Evolutionary conservation across 2,113 vertebrate genomes (phyloP).

Genomic region (Carollia perspicillata): DNA sequence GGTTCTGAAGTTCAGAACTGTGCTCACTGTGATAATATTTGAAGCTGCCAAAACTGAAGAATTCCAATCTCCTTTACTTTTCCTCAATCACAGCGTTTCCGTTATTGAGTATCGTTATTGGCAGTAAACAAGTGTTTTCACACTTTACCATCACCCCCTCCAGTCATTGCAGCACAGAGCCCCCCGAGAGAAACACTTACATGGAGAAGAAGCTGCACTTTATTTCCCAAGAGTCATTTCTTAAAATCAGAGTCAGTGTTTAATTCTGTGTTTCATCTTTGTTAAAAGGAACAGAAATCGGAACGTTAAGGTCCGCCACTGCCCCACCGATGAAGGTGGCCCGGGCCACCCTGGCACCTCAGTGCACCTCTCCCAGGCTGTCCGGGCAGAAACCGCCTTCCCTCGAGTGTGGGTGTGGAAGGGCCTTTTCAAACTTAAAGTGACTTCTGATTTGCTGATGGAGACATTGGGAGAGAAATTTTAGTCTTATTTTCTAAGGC

Average conservation of each 20-base stretch:
- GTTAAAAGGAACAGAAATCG: neutral
- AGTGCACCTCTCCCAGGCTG: neutral
- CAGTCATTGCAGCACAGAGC: neutral
- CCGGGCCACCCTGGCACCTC: neutral
- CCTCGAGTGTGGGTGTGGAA: neutral
- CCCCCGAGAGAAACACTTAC: neutral
- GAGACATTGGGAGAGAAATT: slow-evolving; percentile 21
- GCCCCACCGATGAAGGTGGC: neutral
- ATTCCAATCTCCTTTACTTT: neutral
- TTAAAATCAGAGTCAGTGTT: slow-evolving; percentile 18
- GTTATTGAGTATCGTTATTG: neutral
- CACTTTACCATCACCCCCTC: neutral
- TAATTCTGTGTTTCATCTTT: neutral
- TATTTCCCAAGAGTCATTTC: slow-evolving; percentile 21
- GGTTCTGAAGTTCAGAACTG: neutral
- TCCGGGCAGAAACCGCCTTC: neutral
- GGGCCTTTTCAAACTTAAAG: neutral
- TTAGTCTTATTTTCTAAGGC: slow-evolving; percentile 27
- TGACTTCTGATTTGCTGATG: slow-evolving; percentile 23
- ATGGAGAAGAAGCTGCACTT: neutral
- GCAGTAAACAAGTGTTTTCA: neutral
- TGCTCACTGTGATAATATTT: neutral
- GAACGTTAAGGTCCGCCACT: neutral
- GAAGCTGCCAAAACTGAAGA: neutral
- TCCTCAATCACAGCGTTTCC: neutral